Conservation (phyloP, 2,113 vertebrate genomes). For the Oryzias melastigma region DNA sequence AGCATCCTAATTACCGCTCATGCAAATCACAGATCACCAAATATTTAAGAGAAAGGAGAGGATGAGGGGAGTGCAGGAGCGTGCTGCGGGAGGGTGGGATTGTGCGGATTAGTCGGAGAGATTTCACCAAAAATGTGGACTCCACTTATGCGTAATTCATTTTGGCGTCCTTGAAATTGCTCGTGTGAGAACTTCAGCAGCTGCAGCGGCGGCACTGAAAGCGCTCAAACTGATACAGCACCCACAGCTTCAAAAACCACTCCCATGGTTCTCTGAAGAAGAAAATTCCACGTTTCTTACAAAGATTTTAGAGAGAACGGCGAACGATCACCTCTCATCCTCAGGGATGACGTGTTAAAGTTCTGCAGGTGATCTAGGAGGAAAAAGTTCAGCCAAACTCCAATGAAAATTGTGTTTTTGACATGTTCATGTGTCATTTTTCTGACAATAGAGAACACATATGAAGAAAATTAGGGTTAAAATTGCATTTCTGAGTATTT, state of each 20-base stretch:
- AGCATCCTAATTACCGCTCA: constrained; percentile 64
- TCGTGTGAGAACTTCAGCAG: constrained; percentile 73
- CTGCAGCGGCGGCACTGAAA: constrained; percentile 59
- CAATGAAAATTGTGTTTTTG: no score
- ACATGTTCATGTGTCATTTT: no score
- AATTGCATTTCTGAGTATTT: no score
- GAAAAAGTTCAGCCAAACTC: no score
- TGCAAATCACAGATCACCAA: constrained; percentile 64
- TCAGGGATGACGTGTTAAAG: constrained; percentile 12
- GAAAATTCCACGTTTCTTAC: constrained; percentile 42
- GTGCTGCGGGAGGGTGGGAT: constrained; percentile 56
- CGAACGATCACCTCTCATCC: constrained; percentile 46
- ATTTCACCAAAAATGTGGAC: constrained; percentile 60
- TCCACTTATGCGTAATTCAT: constrained; percentile 67
- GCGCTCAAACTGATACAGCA: constrained; percentile 48
- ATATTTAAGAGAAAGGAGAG: constrained; percentile 39
- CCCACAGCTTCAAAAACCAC: constrained; percentile 37
- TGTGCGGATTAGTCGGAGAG: constrained; percentile 65
- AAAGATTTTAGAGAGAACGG: constrained; percentile 38
- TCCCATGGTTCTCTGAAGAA: constrained; percentile 47
- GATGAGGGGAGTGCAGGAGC: constrained; percentile 29
- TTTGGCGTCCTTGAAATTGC: constrained; percentile 75
- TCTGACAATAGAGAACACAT: no score
- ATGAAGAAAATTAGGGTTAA: no score
- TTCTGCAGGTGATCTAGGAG: no score